Evolutionary conservation across 1,140 invertebrate species (phyloP), one percentile per base, ranked within the genome.

Genomic region (Zaprionus kolodkinae): DNA sequence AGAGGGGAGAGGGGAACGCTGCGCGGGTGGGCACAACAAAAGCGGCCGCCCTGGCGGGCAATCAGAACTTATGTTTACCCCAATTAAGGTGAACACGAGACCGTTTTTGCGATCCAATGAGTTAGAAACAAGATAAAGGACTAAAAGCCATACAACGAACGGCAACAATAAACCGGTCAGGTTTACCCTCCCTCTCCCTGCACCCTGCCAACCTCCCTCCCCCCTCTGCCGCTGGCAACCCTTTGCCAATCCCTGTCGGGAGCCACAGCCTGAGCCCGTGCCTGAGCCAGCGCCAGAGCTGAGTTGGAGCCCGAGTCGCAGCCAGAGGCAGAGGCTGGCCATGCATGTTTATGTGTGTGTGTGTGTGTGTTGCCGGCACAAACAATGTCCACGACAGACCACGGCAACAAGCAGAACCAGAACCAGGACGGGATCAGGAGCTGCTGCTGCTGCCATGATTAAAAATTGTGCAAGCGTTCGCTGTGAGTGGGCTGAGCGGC

Each of bases 41-140:
- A 65, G 67, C 67, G 67, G 67, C 36, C 59, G 67, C 71, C 82
- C 83, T 82, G 85, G 50, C 69, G 78, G 84, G 81, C 85, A 89
- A 89, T 89, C 85, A 89, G 86, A 89, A 89, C 85, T 89, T 89
- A 89, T 89, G 85, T 89, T 89, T 89, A 89, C 85, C 85, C 85
- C 85, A 89, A 89, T 89, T 89, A 89, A 89, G 85, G 85, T 89
- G 85, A 89, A 89, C 86, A 89, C 85, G 86, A 88, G 84, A 89
- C 85, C 85, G 85, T 89, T 89, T 89, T 89, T 89, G 85, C 85
- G 85, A 89, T 89, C 85, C 85, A 89, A 89, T 89, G 85, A 89
- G 85, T 89, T 89, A 89, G 85, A 89, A 89, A 89, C 85, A 89
- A 89, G 85, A 89, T 89, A 89, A 89, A 89, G 85, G 85, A 89